Evolutionary conservation across 2,113 vertebrate species (phyloP), one percentile per base, ranked within the genome.

Genomic region (Stictonetta naevosa): DNA sequence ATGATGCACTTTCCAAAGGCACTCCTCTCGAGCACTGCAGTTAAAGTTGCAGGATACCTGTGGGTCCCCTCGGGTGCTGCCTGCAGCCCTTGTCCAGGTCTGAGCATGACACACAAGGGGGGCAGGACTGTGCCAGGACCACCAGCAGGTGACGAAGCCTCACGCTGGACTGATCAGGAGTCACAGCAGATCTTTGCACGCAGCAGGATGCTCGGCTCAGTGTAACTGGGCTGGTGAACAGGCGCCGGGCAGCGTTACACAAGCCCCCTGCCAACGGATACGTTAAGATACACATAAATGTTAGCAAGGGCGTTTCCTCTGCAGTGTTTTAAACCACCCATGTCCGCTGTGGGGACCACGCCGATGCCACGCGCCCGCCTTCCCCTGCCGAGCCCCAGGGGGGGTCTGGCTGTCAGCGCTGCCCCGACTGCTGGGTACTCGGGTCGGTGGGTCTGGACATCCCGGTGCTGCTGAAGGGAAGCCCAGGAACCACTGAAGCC

Each of bases 1-100:
- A 69, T 95, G 81, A 91, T 93, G 93, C 69, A 87, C 66, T 79
- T 60, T 82, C 69, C 53, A 72, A 75, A 95, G 64, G 77, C 36
- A 28, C 66, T 93, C 66, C 69, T 38, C 64, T 86, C 73, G 31
- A 86, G 48, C 42, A 6, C 38, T 40, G 56, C 58, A 75, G 2
- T 84, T 50, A 8, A 60, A 82, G 69, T n/a, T 48, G 69, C 62
- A 92, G 74, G 26, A 20, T 60, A 20, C 34, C 31, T 74, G 29
- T 67, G 86, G 71, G 22, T 55, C 53, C 8, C 52, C 63, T 77
- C 79, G 3, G 1, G 26, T 33, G 71, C 82, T 87, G 63, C 60
- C 68, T 52, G 55, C 72, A 84, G 60, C 76, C 59, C 60, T 68
- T 23, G 7, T 2, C 40, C 2, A 13, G 44, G 29, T 83, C 77